These are phyloP conservation scores for Herminia tarsipennalis DNA, from an alignment of 2,888 invertebrate species.

Conservation along the genomic window DNA sequence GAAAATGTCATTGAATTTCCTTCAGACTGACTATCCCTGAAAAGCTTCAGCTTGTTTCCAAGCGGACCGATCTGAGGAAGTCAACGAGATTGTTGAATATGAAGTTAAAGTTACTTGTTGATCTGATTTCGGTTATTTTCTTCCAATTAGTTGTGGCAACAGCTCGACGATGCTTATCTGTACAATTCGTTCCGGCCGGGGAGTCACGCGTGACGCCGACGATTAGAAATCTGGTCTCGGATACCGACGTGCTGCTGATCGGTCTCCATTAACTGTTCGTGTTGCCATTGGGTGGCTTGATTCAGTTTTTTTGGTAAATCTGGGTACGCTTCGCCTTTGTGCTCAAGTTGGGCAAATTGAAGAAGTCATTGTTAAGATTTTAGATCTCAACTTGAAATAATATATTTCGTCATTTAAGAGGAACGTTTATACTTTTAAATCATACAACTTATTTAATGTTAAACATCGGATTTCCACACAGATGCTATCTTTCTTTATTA, in stretches of 20 bases:
- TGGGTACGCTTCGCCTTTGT: conserved; percentile 10
- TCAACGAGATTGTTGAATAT: conserved; percentile 5
- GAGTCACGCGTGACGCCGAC: conserved; percentile 71
- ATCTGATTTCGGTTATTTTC: conserved; percentile 46
- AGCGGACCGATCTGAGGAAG: too few relatives aligned
- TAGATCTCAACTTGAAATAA: not conserved
- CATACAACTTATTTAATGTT: too few relatives aligned
- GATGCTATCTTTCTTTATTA: too few relatives aligned
- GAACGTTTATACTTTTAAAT: too few relatives aligned
- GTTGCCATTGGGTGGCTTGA: conserved; percentile 42
- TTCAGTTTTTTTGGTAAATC: conserved; percentile 19
- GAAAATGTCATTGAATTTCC: too few relatives aligned
- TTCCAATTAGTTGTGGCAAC: conserved; percentile 46
- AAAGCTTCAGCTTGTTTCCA: too few relatives aligned
- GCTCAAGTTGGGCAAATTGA: conserved; percentile 13
- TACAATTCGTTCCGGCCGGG: conserved; percentile 60
- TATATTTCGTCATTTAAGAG: not conserved
- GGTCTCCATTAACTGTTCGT: conserved; percentile 54
- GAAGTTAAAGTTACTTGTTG: conserved; percentile 17
- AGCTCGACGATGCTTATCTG: conserved; percentile 68
- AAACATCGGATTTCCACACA: too few relatives aligned
- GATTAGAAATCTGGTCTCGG: conserved; percentile 74
- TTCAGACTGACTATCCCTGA: too few relatives aligned
- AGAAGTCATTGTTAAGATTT: conserved; percentile 1
- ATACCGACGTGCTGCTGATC: conserved; percentile 54